Evolutionary conservation across 2,888 invertebrate species (phyloP).

Genomic region (Allygus modestus): DNA sequence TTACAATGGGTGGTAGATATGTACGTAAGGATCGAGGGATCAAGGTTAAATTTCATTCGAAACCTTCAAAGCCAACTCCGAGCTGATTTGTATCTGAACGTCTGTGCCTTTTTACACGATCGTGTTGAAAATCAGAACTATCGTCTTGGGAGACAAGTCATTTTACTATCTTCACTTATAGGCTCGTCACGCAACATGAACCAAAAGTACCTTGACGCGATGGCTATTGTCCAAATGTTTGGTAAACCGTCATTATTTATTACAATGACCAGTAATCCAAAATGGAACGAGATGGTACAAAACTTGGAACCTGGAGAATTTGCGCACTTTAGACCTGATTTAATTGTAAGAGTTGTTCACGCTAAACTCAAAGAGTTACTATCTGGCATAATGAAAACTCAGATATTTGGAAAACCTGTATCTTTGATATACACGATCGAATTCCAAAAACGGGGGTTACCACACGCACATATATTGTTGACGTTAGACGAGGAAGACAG

Average conservation of each 20-base stretch:
- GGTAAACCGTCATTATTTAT: conserved; percentile 45
- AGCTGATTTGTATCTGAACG: conserved; percentile 42
- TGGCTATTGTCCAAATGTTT: conserved; percentile 44
- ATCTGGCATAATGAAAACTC: neutral
- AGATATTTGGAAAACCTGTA: conserved; percentile 21
- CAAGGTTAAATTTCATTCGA: conserved; percentile 39
- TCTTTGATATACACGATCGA: neutral
- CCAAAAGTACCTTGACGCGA: conserved; percentile 41
- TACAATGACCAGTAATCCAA: conserved; percentile 49
- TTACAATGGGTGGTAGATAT: conserved; percentile 38
- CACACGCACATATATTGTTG: conserved; percentile 49
- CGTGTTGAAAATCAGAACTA: neutral
- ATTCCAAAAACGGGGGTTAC: neutral
- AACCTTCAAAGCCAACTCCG: neutral
- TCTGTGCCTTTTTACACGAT: conserved; percentile 1
- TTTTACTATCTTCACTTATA: conserved; percentile 6
- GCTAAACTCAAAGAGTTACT: conserved; percentile 33
- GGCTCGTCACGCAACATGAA: conserved; percentile 27
- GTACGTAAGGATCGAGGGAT: conserved; percentile 32
- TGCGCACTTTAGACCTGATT: conserved; percentile 25
- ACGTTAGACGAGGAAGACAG: conserved; percentile 40
- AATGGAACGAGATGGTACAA: conserved; percentile 4
- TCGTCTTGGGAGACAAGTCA: conserved; percentile 11
- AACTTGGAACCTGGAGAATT: neutral
- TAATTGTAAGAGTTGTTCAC: conserved; percentile 33